These are phyloP conservation scores for Meriones psammophilus DNA, from an alignment of 2,797 vertebrate species.

Conservation along the genomic window DNA sequence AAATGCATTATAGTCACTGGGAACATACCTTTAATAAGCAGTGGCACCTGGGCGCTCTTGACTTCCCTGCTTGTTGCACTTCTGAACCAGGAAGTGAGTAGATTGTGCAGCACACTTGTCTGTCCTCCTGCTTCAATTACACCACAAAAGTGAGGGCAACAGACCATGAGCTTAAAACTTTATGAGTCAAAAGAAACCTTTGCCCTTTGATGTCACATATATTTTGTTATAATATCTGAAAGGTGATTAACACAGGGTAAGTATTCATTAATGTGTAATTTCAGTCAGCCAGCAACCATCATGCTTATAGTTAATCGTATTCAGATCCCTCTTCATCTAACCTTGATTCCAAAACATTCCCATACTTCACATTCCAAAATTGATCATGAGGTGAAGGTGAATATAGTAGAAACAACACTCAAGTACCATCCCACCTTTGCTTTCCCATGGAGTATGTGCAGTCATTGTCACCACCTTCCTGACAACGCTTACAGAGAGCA, in stretches of 20 bases:
- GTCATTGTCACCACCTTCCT: background rate
- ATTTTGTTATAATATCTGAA: background rate
- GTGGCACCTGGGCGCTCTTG: rapidly evolving
- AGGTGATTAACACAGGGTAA: background rate
- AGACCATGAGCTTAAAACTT: background rate
- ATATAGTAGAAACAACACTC: background rate
- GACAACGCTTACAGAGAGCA: background rate
- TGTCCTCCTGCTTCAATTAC: background rate
- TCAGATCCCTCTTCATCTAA: background rate
- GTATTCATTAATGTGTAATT: background rate
- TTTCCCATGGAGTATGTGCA: background rate
- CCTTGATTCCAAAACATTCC: background rate
- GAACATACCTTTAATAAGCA: background rate
- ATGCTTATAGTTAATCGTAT: background rate
- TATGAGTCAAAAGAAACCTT: background rate
- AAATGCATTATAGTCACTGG: background rate
- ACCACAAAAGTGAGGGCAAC: background rate
- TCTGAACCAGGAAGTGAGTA: background rate
- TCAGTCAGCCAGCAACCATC: background rate
- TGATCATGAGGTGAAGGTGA: background rate
- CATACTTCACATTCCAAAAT: background rate
- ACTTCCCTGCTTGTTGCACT: background rate
- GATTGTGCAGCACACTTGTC: background rate
- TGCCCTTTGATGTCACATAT: background rate
- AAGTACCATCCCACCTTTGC: background rate